Conservation (phyloP, 2,888 invertebrate genomes). For the Chrysolina americana region DNA sequence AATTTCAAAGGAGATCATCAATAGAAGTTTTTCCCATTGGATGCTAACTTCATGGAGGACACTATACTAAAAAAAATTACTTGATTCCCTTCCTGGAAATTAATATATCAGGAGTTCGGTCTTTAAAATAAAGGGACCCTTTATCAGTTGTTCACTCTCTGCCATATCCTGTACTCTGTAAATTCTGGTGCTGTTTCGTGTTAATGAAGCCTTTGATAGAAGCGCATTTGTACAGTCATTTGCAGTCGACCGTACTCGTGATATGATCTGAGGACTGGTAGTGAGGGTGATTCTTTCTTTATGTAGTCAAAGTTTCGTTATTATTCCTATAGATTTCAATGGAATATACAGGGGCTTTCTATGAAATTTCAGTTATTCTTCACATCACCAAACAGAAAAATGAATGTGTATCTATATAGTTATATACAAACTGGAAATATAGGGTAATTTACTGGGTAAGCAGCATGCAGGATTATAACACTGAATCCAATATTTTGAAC, state of each 20-base stretch:
- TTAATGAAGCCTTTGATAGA: constrained; percentile 51
- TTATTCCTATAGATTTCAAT: not conserved
- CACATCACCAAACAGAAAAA: too few species aligned
- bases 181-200: constrained; percentile 51
- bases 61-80: not conserved
- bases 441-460: too few species aligned
- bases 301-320: not conserved
- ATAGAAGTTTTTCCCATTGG: too few species aligned
- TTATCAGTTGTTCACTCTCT: constrained; percentile 34
- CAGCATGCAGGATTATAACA: too few species aligned
- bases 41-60: too few species aligned
- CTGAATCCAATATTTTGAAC: too few species aligned
- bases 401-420: too few species aligned
- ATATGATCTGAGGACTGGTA: not conserved
- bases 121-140: constrained; percentile 26
- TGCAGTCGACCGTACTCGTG: constrained; percentile 39
- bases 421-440: too few species aligned
- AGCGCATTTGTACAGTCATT: constrained; percentile 52
- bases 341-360: too few species aligned
- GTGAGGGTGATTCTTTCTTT: constrained; percentile 7
- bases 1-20: too few species aligned
- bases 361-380: too few species aligned
- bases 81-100: not conserved
- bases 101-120: constrained; percentile 23
- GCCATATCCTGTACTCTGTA: constrained; percentile 26